These are phyloP conservation scores for Archilochus colubris DNA, from an alignment of 2,113 vertebrate genomes.

Conservation along the genomic window DNA sequence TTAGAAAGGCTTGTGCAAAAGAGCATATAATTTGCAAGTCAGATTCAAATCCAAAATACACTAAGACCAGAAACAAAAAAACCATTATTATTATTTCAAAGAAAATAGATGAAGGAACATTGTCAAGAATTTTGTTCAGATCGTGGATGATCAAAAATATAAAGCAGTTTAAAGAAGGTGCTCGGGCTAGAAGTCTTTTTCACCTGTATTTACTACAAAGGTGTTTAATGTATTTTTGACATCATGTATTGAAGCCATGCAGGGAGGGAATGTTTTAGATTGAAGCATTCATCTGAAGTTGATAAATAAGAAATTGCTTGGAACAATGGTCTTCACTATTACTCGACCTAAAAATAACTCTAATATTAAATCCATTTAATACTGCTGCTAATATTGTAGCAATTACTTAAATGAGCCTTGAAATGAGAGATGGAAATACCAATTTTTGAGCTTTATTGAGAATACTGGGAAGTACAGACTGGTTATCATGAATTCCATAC, in stretches of 20 bases:
- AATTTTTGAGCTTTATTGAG: background rate
- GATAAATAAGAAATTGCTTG: constrained; percentile 9
- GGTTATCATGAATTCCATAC: background rate
- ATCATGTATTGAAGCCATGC: background rate
- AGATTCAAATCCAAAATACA: background rate
- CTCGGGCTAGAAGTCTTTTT: background rate
- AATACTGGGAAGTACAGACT: background rate
- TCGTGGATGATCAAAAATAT: background rate
- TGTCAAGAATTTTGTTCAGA: background rate
- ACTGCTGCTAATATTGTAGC: constrained; percentile 11
- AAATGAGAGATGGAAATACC: constrained; percentile 16
- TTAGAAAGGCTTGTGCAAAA: background rate
- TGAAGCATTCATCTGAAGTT: background rate
- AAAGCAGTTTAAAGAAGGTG: background rate
- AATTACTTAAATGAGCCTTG: constrained; percentile 37
- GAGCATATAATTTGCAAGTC: background rate
- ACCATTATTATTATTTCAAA: background rate
- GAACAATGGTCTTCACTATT: background rate
- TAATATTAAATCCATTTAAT: constrained; percentile 4
- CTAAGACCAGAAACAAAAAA: background rate
- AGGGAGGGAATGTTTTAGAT: background rate
- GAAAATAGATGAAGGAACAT: background rate
- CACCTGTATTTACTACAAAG: background rate
- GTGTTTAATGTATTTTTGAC: background rate
- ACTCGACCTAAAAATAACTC: constrained; percentile 20